Base-by-base conservation (phyloP, 2,113 vertebrate genomes). In the Phrynosoma platyrhinos region DNA sequence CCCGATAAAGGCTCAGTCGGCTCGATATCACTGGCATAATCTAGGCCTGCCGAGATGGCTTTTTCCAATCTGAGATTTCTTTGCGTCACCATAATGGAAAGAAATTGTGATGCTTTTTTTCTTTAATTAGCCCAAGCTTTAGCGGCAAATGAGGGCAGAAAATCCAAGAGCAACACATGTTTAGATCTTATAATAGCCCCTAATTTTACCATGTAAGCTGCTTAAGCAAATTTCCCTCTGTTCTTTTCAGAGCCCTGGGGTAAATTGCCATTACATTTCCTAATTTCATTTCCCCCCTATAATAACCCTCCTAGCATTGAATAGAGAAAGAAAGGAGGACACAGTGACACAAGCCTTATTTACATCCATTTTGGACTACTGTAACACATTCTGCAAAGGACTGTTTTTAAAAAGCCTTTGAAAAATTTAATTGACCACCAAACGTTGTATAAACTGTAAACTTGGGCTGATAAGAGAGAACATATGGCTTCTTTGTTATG, bases 1-100 rank as follows among this genome's bases (percentile, higher is more conserved):
- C 92, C 86, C 89, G 94, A 91, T 93, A 91, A 93, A 92, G 80
- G 84, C 92, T 77, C 83, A 90, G 62, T 74, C 93, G 91, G 89
- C 92, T 94, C 93, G 89, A 93, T 94, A 92, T 55, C 84, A 10
- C 88, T 79, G 88, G 91, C 82, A n/a, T 92, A 92, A 91, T 62
- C 83, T 82, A 25, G 89, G 85, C 85, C 83, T 90, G 90, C 14
- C 78, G 47, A 16, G 0, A 89, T 77, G 83, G 5, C 32, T 18
- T 47, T 62, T 87, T 30, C 25, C 0, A 7, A 18, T 66, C 5
- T 20, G 6, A 55, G 27, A 3, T 53, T 53, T 81, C 13, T 88
- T 88, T 79, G 91, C 1, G 1, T 5, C 9, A 1, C 87, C 89
- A 75, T 25, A 68, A 91, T 94, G 91, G 82, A 87, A 91, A 83